Base-by-base conservation (phyloP, 2,888 invertebrate species). In the Caradrina kadenii region DNA sequence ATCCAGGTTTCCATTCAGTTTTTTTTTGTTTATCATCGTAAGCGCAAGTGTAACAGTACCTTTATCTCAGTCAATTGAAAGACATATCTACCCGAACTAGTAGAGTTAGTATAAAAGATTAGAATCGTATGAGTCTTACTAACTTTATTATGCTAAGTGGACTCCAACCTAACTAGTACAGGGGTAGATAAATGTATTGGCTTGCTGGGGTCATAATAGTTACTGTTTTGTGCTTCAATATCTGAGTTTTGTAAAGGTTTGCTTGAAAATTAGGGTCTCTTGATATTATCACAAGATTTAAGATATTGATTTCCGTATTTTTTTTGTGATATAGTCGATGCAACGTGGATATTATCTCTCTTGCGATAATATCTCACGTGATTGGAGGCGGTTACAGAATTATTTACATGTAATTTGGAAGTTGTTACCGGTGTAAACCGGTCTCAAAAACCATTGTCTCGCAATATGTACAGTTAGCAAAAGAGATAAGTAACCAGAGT, bases 71-170 rank as follows among this genome's bases (percentile, higher is more conserved):
- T 84, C 82, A 52, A 69, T 73, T 73, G 71, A 71, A 79, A 76
- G 63, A 84, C 82, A 82, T 79, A 73, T 84, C 73, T 83, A 84
- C 42, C 42, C 71, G 67, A 77, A 80, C 82, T 83, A 83, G 73
- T 49, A 79, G 61, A 73, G 71, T 73, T 69, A 79, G 71, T 76
- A 80, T 69, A 77, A 81, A 83, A 81, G 17, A 59, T 76, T 69
- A 73, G 55, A 69, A 73, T 61, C 61, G 31, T 71, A 54, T 49
- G 71, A 56, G 70, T 48, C 21, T 54, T 65, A 8, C 22, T 64
- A 60, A 63, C 72, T 55, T 63, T 78, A 81, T 79, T 75, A 80
- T 77, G 73, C 78, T 83, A 75, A 78, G 76, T 84, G 86, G 84
- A 85, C 86, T 76, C 71, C 55, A 26, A 71, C 69, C 66, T 81